Percentiles rank a stretch among this genome's conserved stretches.
These are phyloP conservation scores for Phaenicophaeus curvirostris DNA, from an alignment of 2,797 vertebrate species.

Conservation along the genomic window DNA sequence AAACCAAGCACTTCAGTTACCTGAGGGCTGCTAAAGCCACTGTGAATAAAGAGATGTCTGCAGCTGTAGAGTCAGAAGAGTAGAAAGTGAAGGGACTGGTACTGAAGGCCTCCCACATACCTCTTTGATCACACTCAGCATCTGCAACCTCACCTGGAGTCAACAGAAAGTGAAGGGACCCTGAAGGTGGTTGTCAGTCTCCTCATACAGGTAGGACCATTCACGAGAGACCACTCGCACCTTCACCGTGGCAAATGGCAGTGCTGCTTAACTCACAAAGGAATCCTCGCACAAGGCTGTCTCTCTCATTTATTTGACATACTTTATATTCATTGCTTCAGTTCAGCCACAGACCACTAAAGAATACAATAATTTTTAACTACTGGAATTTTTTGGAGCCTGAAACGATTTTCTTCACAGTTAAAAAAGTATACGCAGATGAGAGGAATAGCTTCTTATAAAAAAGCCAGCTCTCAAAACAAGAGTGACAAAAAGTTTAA, in stretches of 20 bases:
- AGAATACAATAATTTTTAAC: background rate
- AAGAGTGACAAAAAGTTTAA: background rate
- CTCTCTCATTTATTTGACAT: background rate
- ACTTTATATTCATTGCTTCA: background rate
- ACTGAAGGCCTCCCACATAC: background rate
- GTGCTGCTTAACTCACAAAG: background rate
- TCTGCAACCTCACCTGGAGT: background rate
- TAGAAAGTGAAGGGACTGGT: background rate
- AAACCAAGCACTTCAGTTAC: background rate
- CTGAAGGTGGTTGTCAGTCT: background rate
- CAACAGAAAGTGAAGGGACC: background rate
- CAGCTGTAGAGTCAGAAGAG: background rate
- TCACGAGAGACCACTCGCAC: background rate
- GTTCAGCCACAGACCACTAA: background rate
- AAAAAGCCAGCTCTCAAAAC: background rate
- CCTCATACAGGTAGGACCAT: background rate
- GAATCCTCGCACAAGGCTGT: background rate
- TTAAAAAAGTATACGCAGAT: background rate
- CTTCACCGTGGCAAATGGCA: background rate
- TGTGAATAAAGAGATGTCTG: background rate
- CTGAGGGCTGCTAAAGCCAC: background rate
- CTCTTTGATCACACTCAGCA: background rate
- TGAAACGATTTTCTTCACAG: background rate
- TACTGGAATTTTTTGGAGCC: background rate
- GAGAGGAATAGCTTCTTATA: background rate